Evolutionary conservation across 2,797 vertebrate genomes (phyloP).

Genomic region (Rhabdomys pumilio): DNA sequence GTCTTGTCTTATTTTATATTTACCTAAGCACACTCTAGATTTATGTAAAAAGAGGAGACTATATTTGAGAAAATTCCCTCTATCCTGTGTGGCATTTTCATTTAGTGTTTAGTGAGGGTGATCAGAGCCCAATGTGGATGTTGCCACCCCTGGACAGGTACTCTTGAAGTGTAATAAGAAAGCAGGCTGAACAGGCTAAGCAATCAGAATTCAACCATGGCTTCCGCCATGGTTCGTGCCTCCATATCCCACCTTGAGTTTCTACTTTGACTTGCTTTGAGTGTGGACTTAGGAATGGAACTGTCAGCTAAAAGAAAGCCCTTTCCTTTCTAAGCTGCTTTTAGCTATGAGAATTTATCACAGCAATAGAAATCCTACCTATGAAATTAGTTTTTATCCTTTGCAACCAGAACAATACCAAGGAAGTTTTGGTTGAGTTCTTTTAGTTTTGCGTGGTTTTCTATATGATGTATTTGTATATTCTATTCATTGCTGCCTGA

Average conservation of each 20-base stretch:
- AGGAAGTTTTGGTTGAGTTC: background rate
- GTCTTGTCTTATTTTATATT: background rate
- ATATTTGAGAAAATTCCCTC: background rate
- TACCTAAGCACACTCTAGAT: background rate
- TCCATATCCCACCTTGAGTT: background rate
- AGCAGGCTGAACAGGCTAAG: background rate
- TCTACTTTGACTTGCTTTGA: background rate
- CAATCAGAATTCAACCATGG: background rate
- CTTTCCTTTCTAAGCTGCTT: background rate
- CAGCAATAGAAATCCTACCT: background rate
- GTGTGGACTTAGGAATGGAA: too few species aligned
- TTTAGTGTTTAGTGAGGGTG: background rate
- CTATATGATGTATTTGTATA: background rate
- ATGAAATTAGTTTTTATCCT: background rate
- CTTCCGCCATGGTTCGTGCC: background rate
- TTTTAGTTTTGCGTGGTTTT: background rate
- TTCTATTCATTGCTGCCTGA: background rate
- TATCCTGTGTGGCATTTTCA: background rate
- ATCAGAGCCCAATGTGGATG: background rate
- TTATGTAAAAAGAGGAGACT: background rate
- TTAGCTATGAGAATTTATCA: background rate
- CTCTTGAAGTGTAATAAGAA: background rate
- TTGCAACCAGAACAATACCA: background rate
- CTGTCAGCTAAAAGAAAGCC: background rate
- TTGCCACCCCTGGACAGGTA: background rate